Evolutionary conservation across 53 echinoderm and acorn worm genomes (phyloP), one percentile per base, ranked within the genome.

Genomic region (Paracentrotus lividus): DNA sequence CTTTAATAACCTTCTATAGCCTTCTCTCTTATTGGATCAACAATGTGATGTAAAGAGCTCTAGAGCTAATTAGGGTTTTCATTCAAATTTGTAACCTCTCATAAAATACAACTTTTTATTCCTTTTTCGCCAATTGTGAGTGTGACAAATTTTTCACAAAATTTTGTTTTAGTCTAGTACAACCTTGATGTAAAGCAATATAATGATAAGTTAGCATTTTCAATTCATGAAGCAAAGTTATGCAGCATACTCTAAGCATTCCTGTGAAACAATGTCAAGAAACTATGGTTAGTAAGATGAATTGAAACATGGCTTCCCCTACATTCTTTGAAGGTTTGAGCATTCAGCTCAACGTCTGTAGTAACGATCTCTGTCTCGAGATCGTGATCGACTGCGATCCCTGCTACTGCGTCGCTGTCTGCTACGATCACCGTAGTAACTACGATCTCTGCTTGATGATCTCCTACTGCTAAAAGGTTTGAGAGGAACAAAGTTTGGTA

Each of bases 221-320:
- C 38, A 72, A 18, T 38, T 88, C 88, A 88, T 88, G 52, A 88
- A 59, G 88, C 88, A 56, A 12, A 57, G 38, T 38, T 88, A 90
- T 65, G 90, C 90, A 61, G 66, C 90, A 90, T 66, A 66, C 90
- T 90, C 51, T 90, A 26, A 10, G 91, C 91, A 91, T 91, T 91
- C 91, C 91, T 91, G 91, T 91, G 91, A 90, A 45, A 90, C 67
- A 42, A 65, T n/a, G 65, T 44, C n/a, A 43, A 90, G 47, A 66
- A 88, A 88, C 88, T 88, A 57, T 57, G 59, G 42, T 88, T 88
- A 88, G 88, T 88, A 36, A 24, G 57, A 57, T 88, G 88, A n/a
- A n/a, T n/a, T n/a, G n/a, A 56, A 33, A 57, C 36, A 55, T 23
- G 38, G 57, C 88, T 85, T 90, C 90, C 67, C 90, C 90, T 90